A percentile compares a stretch with the other conserved stretches of the same genome.
phyloP scores from a whole-genome alignment of 2,113 vertebrate genomes.

The Ictidomys tridecemlineatus region DNA sequence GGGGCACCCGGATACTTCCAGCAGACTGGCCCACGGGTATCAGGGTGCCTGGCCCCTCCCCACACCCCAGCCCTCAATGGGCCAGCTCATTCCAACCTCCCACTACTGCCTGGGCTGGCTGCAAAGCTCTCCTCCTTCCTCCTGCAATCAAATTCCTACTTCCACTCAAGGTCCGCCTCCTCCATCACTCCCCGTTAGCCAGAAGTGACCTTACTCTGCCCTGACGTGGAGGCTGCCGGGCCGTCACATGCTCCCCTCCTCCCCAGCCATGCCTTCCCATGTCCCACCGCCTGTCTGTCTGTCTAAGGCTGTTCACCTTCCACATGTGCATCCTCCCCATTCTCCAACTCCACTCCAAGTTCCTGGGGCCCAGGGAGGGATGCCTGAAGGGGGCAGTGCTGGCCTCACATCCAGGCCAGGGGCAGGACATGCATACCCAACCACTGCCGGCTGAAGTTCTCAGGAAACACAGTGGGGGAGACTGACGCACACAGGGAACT shows the following conservation, averaged over 20 bases:
- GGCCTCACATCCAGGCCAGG: no score
- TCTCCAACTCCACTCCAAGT: background rate
- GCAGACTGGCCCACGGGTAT: accelerated
- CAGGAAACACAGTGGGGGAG: background rate
- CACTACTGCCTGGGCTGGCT: background rate
- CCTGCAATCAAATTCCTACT: background rate
- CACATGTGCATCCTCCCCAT: background rate
- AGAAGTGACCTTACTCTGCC: background rate
- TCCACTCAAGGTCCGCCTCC: background rate
- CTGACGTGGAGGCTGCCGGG: background rate
- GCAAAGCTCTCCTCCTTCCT: background rate
- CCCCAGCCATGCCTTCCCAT: background rate
- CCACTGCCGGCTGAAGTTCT: background rate
- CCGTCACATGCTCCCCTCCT: background rate
- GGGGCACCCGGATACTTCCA: background rate
- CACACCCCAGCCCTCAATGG: background rate
- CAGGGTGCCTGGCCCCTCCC: background rate
- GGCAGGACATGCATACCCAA: no score
- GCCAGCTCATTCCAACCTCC: background rate
- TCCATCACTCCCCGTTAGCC: background rate
- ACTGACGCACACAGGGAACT: background rate
- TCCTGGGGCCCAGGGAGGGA: background rate
- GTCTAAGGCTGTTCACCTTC: background rate
- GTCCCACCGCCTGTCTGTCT: accelerated
- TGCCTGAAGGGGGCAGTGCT: background rate